Evolutionary conservation across 2,797 vertebrate genomes (phyloP).

Genomic region (Rhinatrema bivittatum): DNA sequence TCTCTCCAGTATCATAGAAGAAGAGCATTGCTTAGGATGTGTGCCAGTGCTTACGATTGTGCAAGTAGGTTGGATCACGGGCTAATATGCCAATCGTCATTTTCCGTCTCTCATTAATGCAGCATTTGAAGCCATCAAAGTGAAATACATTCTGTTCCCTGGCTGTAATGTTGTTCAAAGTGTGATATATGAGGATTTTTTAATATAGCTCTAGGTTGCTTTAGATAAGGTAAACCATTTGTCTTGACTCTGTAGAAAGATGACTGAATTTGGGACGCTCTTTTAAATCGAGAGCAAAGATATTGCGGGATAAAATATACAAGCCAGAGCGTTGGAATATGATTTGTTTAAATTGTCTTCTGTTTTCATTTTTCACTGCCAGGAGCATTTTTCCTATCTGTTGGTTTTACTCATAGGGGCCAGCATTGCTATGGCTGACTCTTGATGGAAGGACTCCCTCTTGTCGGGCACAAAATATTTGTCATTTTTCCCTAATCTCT

Average conservation of each 20-base stretch:
- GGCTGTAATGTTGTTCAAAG: conserved; percentile 42
- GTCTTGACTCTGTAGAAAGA: conserved; percentile 14
- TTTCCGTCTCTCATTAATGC: conserved; percentile 60
- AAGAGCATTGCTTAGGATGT: conserved; percentile 22
- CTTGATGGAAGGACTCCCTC: conserved; percentile 59
- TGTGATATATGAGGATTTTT: conserved; percentile 46
- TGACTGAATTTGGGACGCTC: conserved; percentile 2
- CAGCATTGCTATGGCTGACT: conserved; percentile 61
- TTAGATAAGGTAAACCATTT: conserved; percentile 18
- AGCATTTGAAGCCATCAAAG: conserved; percentile 52
- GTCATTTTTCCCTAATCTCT: too few species aligned
- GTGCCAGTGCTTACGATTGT: conserved; percentile 16
- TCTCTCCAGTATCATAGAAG: too few species aligned
- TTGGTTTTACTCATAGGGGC: too few species aligned
- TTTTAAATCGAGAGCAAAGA: conserved; percentile 2
- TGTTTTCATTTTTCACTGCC: too few species aligned
- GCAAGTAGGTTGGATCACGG: conserved; percentile 30
- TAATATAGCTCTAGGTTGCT: conserved; percentile 22
- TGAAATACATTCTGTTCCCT: conserved; percentile 51
- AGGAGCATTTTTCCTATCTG: too few species aligned
- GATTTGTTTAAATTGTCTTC: too few species aligned
- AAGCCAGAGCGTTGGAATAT: too few species aligned
- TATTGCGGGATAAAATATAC: too few species aligned
- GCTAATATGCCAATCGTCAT: conserved; percentile 44
- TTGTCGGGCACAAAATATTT: too few species aligned